Evolutionary conservation across 2,888 invertebrate species (phyloP), one percentile per base, ranked within the genome.

Genomic region (Galeruca laticollis): DNA sequence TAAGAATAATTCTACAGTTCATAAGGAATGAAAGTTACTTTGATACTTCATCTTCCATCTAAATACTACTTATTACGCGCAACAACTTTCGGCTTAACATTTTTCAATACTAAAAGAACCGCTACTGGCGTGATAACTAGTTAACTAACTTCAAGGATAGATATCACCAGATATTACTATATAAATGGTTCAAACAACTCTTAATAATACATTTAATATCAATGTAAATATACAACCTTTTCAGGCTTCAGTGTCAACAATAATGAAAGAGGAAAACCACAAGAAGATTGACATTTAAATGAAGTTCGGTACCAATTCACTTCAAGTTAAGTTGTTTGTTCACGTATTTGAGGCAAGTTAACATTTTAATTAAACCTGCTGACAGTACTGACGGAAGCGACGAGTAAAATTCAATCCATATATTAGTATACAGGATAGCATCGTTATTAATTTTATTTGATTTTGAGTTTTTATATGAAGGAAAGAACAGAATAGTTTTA

Each of bases 191-290:
- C 10, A 15, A 49, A 2, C 18, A 18, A 49, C 11, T 49, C 9
- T 20, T 20, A 5, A n/a, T 49, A 49, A 20, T 49, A 18, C 10
- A 18, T 18, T 49, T 20, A 49, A 15, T 13, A 43, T 11, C 43
- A 13, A 43, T 43, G 43, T 4, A 15, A 49, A 49, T 49, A 49
- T 18, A 49, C 1, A 21, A 51, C 51, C 52, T 26, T 26, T 52
- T 52, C 26, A 52, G 52, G 52, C 26, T 52, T 52, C 52, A 52
- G 31, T 52, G 52, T 52, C 52, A 52, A 52, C 26, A 31, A 52
- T 52, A 52, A 52, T 26, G 52, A 31, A 52, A n/a, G 26, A 13
- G 26, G 26, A n/a, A 52, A 52, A 52, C 9, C n/a, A n/a, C 21
- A 52, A 21, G n/a, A 51, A 21, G n/a, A 31, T 52, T 52, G 31